Evolutionary conservation across 64 coral and sea anemone species (phyloP), one percentile per base, ranked within the genome.

Genomic region (Acropora tenuis): DNA sequence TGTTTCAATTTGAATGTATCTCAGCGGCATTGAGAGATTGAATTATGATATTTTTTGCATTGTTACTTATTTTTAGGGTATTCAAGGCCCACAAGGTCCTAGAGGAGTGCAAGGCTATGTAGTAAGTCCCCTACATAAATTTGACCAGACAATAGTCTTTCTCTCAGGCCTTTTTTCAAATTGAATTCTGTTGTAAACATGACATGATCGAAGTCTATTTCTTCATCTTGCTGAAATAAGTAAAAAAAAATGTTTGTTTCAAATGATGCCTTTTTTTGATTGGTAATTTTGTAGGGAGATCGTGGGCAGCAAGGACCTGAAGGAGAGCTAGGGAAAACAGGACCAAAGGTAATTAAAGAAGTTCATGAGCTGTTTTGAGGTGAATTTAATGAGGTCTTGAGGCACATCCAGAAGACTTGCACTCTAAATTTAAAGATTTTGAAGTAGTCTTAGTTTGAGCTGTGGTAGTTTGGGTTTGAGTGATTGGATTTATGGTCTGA

Each of bases 71-170:
- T 48, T 48, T 12, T n/a, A 93, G 91, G 91, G 91, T 73, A 58
- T 48, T 50, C 91, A 93, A 87, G 91, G 91, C 17, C 82, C 73
- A 6, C 83, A 74, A 69, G 91, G 91, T 50, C 73, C 91, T 52
- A 79, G 77, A 80, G 91, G 91, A 61, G 60, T 93, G 48, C 73
- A 75, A 73, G 91, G 91, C 48, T 76, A 91, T 77, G 66, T 40
- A 79, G 90, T 73, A 84, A 91, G 69, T 60, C 1, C 44, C 41
- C 17, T 40, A 5, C 15, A 75, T 20, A 3, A 69, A 40, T 46
- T 18, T 0, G 4, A 16, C 2, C 63, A n/a, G 20, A 6, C 9
- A 47, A 42, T 52, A 3, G 18, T 16, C 5, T 84, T 47, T 73
- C 0, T 19, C 5, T 46, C 65, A 63, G 9, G 15, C 15, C 59